Evolutionary conservation across 2,888 invertebrate species (phyloP).

Genomic region (Mermis nigrescens): DNA sequence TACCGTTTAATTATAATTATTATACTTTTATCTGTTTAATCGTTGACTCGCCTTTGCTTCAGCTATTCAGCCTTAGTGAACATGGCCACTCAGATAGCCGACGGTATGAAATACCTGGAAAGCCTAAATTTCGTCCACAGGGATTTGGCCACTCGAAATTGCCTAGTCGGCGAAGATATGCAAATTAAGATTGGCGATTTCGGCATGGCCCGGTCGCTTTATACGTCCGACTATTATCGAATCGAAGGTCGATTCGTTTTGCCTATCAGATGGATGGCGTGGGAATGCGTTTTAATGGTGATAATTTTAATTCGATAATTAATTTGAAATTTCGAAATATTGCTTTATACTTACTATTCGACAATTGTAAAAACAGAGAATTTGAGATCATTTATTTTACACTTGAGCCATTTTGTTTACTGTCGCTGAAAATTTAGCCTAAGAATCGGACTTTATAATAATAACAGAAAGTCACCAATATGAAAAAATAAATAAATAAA

Average conservation of each 20-base stretch:
- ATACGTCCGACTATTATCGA: slow-evolving; percentile 59
- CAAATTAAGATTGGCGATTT: slow-evolving; percentile 60
- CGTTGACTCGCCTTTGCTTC: too few species aligned
- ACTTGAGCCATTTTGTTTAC: too few species aligned
- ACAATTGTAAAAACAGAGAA: too few species aligned
- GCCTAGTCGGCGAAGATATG: slow-evolving; percentile 51
- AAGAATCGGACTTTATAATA: too few species aligned
- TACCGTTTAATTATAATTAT: too few species aligned
- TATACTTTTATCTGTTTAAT: too few species aligned
- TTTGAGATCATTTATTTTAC: too few species aligned
- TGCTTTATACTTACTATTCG: too few species aligned
- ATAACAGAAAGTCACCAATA: too few species aligned
- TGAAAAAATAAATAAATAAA: too few species aligned
- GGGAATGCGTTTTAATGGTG: slow-evolving; percentile 52
- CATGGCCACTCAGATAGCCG: slow-evolving; percentile 63
- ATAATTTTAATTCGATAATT: not conserved
- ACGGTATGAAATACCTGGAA: slow-evolving; percentile 72
- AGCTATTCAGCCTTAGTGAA: slow-evolving; percentile 41
- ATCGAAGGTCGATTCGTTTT: slow-evolving; percentile 53
- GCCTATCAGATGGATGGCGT: slow-evolving; percentile 73
- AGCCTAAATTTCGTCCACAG: slow-evolving; percentile 71
- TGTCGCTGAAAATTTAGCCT: too few species aligned
- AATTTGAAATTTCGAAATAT: too few species aligned
- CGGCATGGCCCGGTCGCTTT: slow-evolving; percentile 60
- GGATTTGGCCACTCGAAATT: slow-evolving; percentile 66